These are phyloP conservation scores for Euleptes europaea DNA, from an alignment of 2,113 vertebrate genomes.

Conservation along the genomic window DNA sequence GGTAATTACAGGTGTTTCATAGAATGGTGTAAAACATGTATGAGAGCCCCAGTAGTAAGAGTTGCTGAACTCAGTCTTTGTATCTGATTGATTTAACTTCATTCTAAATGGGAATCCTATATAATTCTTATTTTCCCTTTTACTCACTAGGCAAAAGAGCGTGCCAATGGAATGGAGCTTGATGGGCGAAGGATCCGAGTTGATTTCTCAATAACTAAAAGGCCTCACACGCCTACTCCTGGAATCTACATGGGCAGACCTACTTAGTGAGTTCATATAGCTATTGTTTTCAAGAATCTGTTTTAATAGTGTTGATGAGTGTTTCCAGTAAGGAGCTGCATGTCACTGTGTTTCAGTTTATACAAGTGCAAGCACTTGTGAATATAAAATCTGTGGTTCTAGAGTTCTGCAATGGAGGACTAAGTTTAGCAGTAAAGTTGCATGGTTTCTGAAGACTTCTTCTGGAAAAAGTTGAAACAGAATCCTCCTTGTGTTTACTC, in stretches of 20 bases:
- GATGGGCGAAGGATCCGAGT: slow-evolving; percentile 94
- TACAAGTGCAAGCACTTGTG: not conserved
- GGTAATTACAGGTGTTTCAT: not conserved
- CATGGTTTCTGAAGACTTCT: not conserved
- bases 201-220: slow-evolving; percentile 96
- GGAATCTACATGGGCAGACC: slow-evolving; percentile 98
- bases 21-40: not conserved
- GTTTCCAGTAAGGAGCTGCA: not conserved
- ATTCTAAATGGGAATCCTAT: not conserved
- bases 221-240: slow-evolving; percentile 94
- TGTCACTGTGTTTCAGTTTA: not conserved
- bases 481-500: not conserved
- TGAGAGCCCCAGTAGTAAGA: not conserved
- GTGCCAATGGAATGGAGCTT: slow-evolving; percentile 96
- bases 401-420: not conserved
- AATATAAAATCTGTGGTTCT: not conserved
- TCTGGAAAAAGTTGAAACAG: not conserved
- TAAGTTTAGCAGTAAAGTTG: not conserved
- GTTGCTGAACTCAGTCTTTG: not conserved
- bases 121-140: not conserved
- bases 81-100: not conserved
- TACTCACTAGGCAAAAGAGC: slow-evolving; percentile 87
- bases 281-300: not conserved
- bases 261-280: slow-evolving; percentile 85
- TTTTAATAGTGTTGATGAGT: not conserved